These are phyloP conservation scores for Dasyprocta punctata DNA, from an alignment of 2,113 vertebrate species.

Conservation along the genomic window DNA sequence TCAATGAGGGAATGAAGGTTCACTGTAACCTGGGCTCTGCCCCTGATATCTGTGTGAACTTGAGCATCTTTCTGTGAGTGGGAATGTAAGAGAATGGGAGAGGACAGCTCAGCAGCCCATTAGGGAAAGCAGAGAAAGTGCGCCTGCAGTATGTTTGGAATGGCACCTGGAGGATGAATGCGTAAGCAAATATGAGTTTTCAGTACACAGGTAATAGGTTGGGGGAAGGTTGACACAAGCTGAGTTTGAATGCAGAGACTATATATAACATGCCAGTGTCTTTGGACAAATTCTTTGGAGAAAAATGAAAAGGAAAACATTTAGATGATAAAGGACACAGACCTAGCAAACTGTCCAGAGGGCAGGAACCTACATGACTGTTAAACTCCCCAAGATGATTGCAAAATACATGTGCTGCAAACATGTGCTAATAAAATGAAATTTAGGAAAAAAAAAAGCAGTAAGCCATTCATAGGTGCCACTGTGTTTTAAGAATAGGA, in stretches of 20 bases:
- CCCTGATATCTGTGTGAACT: background rate
- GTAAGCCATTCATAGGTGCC: background rate
- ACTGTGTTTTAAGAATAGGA: background rate
- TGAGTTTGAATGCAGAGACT: background rate
- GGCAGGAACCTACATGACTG: rapidly evolving
- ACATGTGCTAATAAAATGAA: background rate
- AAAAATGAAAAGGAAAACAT: background rate
- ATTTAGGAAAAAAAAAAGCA: background rate
- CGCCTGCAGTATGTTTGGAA: background rate
- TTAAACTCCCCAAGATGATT: background rate
- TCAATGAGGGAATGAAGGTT: background rate
- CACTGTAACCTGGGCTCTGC: background rate
- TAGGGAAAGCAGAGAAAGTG: background rate
- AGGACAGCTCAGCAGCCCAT: background rate
- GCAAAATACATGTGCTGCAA: background rate
- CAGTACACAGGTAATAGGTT: background rate
- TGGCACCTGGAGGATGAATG: background rate
- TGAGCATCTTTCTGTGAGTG: background rate
- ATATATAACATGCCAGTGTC: background rate
- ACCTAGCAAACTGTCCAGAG: background rate
- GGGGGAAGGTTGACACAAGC: background rate
- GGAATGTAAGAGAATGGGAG: background rate
- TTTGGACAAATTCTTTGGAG: background rate
- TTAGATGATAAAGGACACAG: background rate
- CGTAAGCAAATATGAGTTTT: background rate